Base-by-base conservation (phyloP, 2,888 invertebrate species). In the Lomographa bimaculata region DNA sequence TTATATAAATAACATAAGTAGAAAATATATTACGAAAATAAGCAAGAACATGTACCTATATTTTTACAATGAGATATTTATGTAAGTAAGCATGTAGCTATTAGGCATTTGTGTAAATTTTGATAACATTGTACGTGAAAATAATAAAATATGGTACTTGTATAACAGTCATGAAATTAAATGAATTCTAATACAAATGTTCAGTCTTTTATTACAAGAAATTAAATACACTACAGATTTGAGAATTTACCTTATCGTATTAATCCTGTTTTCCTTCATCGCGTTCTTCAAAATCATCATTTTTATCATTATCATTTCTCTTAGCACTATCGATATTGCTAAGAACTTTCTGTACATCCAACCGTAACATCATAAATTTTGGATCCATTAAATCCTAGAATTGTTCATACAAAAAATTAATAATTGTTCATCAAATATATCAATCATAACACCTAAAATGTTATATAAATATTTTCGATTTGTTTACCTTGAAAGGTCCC, bases 321-420 rank as follows among this genome's bases (percentile, higher is more conserved):
- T 74, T 79, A 32, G 38, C 68, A 35, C 74, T 72, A 17, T 80
- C 76, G 46, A 89, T 60, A 63, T 83, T 84, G 50, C 67, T 78
- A 18, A 89, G 64, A 0, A 89, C 87, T 60, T 79, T 78, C 50
- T 89, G 85, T 1, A 89, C 84, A 52, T 89, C 89, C 24, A 89
- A 55, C 17, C 87, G 77, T 7, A 90, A 56, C 80, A 89, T 84
- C 82, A 83, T 84, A 33, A 90, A 79, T 59, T 85, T 89, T 5
- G 90, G 89, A 53, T 90, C 90, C 75, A 84, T 72, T 28, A 79
- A 82, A 46, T 86, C 85, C 89, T 89, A 61, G 28, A 79, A 78
- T 9, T 27, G n/a, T n/a, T n/a, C n/a, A n/a, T n/a, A n/a, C n/a
- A n/a, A n/a, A n/a, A n/a, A n/a, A n/a, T n/a, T n/a, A 1, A 8